Percentiles rank a stretch among this genome's conserved stretches.
Evolutionary conservation across 1,140 invertebrate genomes (phyloP).

Genomic region (Pogonus chalceus): DNA sequence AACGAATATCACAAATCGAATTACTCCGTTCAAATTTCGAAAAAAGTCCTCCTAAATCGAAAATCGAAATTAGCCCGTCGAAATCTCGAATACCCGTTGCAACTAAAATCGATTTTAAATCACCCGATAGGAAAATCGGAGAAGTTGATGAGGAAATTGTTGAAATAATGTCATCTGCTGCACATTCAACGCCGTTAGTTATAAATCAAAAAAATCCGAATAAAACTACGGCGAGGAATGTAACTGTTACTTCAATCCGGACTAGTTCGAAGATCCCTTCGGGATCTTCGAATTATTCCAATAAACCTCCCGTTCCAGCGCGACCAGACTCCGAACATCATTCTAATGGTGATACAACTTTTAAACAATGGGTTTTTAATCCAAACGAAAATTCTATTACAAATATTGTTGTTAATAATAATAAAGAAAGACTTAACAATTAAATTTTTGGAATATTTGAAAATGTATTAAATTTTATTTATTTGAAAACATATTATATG

Average conservation of each 20-base stretch:
- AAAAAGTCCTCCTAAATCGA: constrained; percentile 27
- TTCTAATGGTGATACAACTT: constrained; percentile 26
- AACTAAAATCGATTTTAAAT: constrained; percentile 26
- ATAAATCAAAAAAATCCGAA: constrained; percentile 19
- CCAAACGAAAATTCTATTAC: constrained; percentile 25
- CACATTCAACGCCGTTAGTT: constrained; percentile 24
- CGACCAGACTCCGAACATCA: constrained; percentile 20
- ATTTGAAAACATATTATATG: too few species aligned
- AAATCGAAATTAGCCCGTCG: constrained; percentile 21
- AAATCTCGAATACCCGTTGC: constrained; percentile 25
- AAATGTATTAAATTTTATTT: too few species aligned
- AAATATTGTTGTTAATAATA: constrained; percentile 27
- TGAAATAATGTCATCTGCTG: constrained; percentile 27
- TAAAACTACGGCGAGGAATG: constrained; percentile 25
- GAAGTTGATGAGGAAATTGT: constrained; percentile 29
- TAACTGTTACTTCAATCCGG: constrained; percentile 32
- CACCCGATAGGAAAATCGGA: constrained; percentile 30
- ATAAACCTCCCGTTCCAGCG: constrained; percentile 27
- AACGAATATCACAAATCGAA: constrained; percentile 39
- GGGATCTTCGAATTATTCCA: constrained; percentile 24
- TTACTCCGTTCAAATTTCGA: constrained; percentile 37
- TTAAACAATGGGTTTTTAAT: constrained; percentile 35
- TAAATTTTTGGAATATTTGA: too few species aligned
- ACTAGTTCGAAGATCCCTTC: constrained; percentile 33
- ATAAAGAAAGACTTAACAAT: constrained; percentile 19